These are phyloP conservation scores for Australoheros facetus DNA, from an alignment of 2,797 vertebrate species.

Conservation along the genomic window DNA sequence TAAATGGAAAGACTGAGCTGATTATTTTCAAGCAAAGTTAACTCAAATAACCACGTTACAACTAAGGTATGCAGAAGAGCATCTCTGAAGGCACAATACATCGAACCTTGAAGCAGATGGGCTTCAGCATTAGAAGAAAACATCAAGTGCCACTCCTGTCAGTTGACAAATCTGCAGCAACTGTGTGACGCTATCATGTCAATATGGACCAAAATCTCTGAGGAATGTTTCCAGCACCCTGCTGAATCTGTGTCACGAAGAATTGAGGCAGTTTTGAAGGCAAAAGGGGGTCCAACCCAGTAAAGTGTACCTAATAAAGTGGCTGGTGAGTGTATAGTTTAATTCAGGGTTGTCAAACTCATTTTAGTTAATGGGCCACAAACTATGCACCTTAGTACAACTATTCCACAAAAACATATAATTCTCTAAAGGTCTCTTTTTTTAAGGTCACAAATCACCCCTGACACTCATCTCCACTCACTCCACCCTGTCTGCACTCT, in stretches of 20 bases:
- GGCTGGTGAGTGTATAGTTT: background rate
- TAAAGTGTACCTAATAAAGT: background rate
- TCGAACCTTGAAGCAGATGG: too few relatives aligned
- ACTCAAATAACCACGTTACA: background rate
- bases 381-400: background rate
- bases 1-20: background rate
- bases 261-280: background rate
- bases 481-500: background rate
- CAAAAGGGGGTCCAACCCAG: background rate
- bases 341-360: background rate
- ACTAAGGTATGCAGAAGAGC: background rate
- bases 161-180: background rate
- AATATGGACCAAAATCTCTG: background rate
- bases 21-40: background rate
- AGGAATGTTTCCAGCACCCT: background rate
- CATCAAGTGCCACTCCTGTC: background rate
- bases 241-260: background rate
- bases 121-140: accelerated
- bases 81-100: background rate
- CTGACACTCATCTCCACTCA: background rate
- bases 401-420: background rate
- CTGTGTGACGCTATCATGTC: background rate
- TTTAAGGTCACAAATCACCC: background rate
- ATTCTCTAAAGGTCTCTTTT: background rate
- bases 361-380: background rate